Conservation (phyloP, 2,888 invertebrate species). For the Lithodes maja region DNA sequence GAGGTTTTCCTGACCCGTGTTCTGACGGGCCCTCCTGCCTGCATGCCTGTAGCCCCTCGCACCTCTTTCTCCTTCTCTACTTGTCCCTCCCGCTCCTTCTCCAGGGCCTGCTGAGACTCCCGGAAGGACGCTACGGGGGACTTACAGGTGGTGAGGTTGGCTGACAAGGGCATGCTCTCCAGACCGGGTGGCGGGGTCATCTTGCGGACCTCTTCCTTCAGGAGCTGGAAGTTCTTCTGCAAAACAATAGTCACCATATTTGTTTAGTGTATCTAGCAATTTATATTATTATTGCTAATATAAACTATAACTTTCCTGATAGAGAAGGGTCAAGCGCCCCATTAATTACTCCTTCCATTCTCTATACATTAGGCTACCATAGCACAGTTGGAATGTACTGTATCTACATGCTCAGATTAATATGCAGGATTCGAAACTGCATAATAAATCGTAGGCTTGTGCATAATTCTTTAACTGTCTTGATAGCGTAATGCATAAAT, state of each 20-base stretch:
- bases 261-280: too few relatives aligned
- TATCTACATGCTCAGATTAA: too few relatives aligned
- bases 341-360: too few relatives aligned
- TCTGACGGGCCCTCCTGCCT: slow-evolving; percentile 60
- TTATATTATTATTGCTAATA: too few relatives aligned
- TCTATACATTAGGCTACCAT: too few relatives aligned
- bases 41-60: slow-evolving; percentile 51
- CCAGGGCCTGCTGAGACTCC: slow-evolving; percentile 27
- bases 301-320: too few relatives aligned
- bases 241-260: slow-evolving; percentile 69
- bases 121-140: slow-evolving; percentile 34
- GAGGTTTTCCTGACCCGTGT: slow-evolving; percentile 58
- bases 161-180: slow-evolving; percentile 52
- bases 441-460: too few relatives aligned
- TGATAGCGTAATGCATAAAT: too few relatives aligned
- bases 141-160: slow-evolving; percentile 22
- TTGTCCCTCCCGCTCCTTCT: slow-evolving; percentile 44
- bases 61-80: slow-evolving; percentile 49
- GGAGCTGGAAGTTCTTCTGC: slow-evolving; percentile 86
- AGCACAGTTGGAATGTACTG: too few relatives aligned
- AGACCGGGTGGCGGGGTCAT: slow-evolving; percentile 86
- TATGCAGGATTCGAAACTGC: too few relatives aligned
- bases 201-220: slow-evolving; percentile 90
- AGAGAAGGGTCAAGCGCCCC: too few relatives aligned
- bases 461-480: too few relatives aligned